Base-by-base conservation (phyloP, 37 sponge, comb jelly and placozoan species). In the Eunapius fragilis region DNA sequence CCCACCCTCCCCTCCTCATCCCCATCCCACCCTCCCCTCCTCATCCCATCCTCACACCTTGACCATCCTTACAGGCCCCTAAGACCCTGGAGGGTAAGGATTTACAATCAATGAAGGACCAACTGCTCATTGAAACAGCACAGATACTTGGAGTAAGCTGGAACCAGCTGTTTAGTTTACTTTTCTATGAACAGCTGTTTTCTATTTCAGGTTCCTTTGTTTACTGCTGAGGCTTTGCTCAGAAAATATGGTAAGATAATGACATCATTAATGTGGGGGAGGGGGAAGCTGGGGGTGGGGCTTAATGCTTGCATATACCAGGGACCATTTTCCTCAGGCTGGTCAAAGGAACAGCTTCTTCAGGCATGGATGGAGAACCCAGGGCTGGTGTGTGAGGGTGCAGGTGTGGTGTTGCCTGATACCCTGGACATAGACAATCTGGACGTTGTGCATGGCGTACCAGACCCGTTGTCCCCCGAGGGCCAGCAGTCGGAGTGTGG, bases 221-320 rank as follows among this genome's bases (percentile, higher is more conserved):
- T 94, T 70, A 87, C 89, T 35, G 94, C 97, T 37, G 95, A 97
- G 67, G 97, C 91, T 0, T 88, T 97, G 13, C 85, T 97, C 14
- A 85, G 92, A n/a, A 80, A 86, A 31, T 75, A 94, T 47, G 95
- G 96, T 96, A 75, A 71, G 83, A 17, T 0, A 28, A 3, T 13
- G 27, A 49, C 34, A 25, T 50, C 58, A 58, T 58, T 58, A 58
- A 17, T 12, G 58, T 58, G 58, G 0, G 25, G 19, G 77, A 72
- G 36, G 28, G 36, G 13, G 45, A 19, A 73, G 37, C 23, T n/a
- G 28, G 11, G 11, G 37, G 25, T 86, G 67, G 49, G 24, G 74
- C n/a, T 50, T 9, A 47, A 50, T 84, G 35, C 35, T 5, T 5
- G 72, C 45, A 73, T 74, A 34, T 2, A 12, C 6, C 3, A 3